A percentile compares a stretch with the other conserved stretches of the same genome.
phyloP scores from a whole-genome alignment of 2,797 vertebrate genomes.

The Periparus ater region DNA sequence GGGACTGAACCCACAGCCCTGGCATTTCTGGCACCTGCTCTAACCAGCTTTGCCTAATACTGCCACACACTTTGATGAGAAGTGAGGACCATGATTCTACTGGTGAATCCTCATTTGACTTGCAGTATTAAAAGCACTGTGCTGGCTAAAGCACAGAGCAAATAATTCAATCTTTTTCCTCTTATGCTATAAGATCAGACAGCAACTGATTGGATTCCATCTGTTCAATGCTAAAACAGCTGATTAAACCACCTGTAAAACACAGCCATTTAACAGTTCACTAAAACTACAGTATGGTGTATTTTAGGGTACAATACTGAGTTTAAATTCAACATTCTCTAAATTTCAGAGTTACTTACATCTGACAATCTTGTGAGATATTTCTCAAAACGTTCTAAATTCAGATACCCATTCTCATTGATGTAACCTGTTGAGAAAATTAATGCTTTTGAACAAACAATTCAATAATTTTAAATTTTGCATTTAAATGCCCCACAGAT shows the following conservation, averaged over 20 bases:
- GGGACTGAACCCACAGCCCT: not conserved
- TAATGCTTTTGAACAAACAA: not conserved
- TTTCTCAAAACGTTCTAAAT: conserved; percentile 92
- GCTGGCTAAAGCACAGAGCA: not conserved
- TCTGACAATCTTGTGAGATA: conserved; percentile 93
- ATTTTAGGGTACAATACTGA: not conserved
- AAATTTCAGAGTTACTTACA: conserved; percentile 77
- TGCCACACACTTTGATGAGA: not conserved
- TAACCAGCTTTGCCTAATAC: not conserved
- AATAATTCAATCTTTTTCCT: not conserved
- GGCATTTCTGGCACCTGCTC: not conserved
- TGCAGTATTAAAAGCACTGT: not conserved
- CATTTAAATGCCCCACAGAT: not conserved
- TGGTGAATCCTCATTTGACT: not conserved
- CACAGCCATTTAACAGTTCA: not conserved
- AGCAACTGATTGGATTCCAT: not conserved
- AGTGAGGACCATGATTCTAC: not conserved
- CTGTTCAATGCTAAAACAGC: not conserved
- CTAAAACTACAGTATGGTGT: not conserved
- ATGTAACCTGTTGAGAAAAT: conserved; percentile 87
- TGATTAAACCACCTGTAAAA: not conserved
- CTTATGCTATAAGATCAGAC: not conserved
- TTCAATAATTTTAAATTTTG: not conserved
- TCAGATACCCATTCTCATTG: conserved; percentile 95
- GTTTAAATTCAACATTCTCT: not conserved